A percentile compares a stretch with the other conserved stretches of the same genome.
phyloP scores from a whole-genome alignment of 2,888 invertebrate species.

The Liodrosophila aerea region DNA sequence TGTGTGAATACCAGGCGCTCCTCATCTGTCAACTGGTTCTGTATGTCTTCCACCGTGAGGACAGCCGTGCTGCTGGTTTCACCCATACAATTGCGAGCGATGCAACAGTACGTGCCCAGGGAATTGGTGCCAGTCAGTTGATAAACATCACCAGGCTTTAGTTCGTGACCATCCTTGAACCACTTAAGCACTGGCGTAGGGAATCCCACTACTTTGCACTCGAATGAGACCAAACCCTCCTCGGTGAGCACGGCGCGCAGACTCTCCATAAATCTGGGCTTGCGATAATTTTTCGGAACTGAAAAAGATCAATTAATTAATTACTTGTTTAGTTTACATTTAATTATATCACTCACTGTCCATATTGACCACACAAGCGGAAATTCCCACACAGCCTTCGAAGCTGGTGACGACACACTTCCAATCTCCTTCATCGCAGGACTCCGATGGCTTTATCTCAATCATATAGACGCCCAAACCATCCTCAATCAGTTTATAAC shows the following conservation, averaged over 20 bases:
- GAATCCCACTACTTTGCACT: conserved; percentile 96
- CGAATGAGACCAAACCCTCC: conserved; percentile 95
- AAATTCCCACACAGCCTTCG: conserved; percentile 89
- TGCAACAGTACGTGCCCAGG: conserved; percentile 93
- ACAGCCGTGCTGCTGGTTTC: conserved; percentile 93
- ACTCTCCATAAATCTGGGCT: conserved; percentile 94
- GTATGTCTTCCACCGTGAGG: conserved; percentile 94
- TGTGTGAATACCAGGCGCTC: conserved; percentile 86
- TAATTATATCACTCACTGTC: conserved; percentile 85
- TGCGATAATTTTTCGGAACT: conserved; percentile 95
- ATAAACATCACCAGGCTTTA: conserved; percentile 96
- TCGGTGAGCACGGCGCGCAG: conserved; percentile 94
- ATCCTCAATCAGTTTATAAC: conserved; percentile 90
- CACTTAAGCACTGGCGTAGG: conserved; percentile 93
- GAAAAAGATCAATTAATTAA: conserved; percentile 73
- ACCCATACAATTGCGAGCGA: conserved; percentile 95
- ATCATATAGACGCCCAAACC: conserved; percentile 92
- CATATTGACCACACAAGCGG: conserved; percentile 89
- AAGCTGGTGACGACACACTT: conserved; percentile 92
- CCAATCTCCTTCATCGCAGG: conserved; percentile 94
- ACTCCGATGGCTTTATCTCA: conserved; percentile 89
- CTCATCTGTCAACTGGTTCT: conserved; percentile 93
- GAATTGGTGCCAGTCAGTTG: conserved; percentile 95
- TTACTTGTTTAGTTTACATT: neutral
- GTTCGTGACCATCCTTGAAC: conserved; percentile 96